Evolutionary conservation across 2,888 invertebrate species (phyloP).

Genomic region (Eubasilissa splendida): DNA sequence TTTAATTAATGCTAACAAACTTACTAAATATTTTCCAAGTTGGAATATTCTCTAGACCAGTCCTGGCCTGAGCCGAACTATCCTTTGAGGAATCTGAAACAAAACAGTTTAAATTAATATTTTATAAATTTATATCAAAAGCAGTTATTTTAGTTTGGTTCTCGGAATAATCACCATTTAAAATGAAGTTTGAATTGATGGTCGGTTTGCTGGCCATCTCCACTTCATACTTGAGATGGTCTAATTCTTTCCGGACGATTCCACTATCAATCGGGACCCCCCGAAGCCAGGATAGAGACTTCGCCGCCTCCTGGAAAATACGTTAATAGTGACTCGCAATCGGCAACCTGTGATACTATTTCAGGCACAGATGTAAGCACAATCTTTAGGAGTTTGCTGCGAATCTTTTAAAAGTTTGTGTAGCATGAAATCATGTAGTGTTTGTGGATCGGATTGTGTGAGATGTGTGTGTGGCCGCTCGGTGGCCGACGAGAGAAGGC

Average conservation of each 20-base stretch:
- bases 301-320: slow-evolving; percentile 51
- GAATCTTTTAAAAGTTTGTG: too few species aligned
- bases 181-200: slow-evolving; percentile 2
- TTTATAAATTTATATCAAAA: too few species aligned
- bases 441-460: too few species aligned
- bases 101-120: neutral
- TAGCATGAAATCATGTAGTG: too few species aligned
- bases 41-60: slow-evolving; percentile 26
- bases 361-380: too few species aligned
- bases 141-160: neutral
- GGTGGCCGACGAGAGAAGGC: too few species aligned
- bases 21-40: slow-evolving; percentile 48
- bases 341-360: too few species aligned
- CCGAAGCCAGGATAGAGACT: slow-evolving; percentile 55
- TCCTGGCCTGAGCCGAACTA: neutral
- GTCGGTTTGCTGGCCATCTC: slow-evolving; percentile 43
- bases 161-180: neutral
- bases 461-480: too few species aligned
- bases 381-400: too few species aligned
- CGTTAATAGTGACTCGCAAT: neutral
- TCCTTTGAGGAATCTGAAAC: slow-evolving; percentile 14
- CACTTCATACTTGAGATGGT: slow-evolving; percentile 48
- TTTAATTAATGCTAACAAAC: neutral
- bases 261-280: slow-evolving; percentile 44
- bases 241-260: slow-evolving; percentile 55